Percentiles rank a stretch among this genome's conserved stretches.
Conservation (phyloP, 2,113 vertebrate genomes). For the Platanista minor region DNA sequence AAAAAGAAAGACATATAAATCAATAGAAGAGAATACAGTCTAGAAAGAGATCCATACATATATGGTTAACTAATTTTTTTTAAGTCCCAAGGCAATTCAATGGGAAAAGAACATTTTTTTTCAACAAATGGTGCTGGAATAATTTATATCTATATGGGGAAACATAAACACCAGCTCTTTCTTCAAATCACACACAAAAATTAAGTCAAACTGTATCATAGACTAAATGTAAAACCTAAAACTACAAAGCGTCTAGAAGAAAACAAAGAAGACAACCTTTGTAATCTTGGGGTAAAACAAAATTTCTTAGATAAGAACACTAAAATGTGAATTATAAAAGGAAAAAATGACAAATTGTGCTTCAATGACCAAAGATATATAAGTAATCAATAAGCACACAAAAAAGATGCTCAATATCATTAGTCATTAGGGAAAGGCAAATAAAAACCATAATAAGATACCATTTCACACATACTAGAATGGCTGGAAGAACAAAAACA, state of each 20-base stretch:
- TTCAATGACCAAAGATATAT: background rate
- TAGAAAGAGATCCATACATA: background rate
- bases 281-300: background rate
- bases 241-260: background rate
- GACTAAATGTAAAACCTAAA: background rate
- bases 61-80: background rate
- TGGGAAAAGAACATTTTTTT: background rate
- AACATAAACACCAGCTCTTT: background rate
- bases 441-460: background rate
- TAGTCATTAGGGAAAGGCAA: background rate
- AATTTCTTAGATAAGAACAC: background rate
- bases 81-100: background rate
- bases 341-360: background rate
- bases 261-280: background rate
- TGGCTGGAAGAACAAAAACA: background rate
- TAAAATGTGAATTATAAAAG: background rate
- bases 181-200: constrained; percentile 4
- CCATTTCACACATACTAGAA: background rate
- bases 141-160: background rate
- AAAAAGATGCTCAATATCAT: background rate
- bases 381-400: background rate
- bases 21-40: background rate
- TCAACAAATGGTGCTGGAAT: background rate
- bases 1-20: background rate
- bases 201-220: background rate